Evolutionary conservation across 2,888 invertebrate genomes (phyloP).

Genomic region (Tyria jacobaeae): DNA sequence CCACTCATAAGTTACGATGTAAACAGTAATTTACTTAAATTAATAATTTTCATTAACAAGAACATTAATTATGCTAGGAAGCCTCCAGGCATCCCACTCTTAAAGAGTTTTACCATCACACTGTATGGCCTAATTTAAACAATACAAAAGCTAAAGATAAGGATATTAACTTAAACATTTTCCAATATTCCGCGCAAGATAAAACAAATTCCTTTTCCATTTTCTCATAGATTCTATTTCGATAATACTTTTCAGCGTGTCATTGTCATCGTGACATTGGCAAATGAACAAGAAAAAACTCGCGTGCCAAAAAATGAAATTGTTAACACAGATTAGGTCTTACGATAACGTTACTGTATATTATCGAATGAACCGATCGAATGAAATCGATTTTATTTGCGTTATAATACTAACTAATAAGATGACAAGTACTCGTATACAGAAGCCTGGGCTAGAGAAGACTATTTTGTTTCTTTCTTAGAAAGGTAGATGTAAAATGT

Average conservation of each 20-base stretch:
- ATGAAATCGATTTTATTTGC: not conserved
- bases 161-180: slow-evolving; percentile 1
- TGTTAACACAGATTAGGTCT: slow-evolving; percentile 9
- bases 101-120: too few relatives aligned
- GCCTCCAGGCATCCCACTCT: too few relatives aligned
- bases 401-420: not conserved
- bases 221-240: slow-evolving; percentile 9
- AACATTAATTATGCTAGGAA: too few relatives aligned
- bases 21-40: too few relatives aligned
- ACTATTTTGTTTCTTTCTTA: too few relatives aligned
- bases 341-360: slow-evolving; percentile 5
- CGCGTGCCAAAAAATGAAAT: slow-evolving; percentile 19
- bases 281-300: slow-evolving; percentile 20
- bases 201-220: not conserved
- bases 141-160: not conserved
- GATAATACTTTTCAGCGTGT: slow-evolving; percentile 1
- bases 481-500: too few relatives aligned
- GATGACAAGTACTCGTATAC: not conserved
- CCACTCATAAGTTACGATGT: too few relatives aligned
- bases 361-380: slow-evolving; percentile 18
- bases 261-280: slow-evolving; percentile 8
- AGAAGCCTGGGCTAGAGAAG: too few relatives aligned
- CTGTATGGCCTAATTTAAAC: not conserved
- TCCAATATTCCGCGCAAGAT: slow-evolving; percentile 4
- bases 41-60: too few relatives aligned